Percentiles rank a stretch among this genome's conserved stretches.
Conservation (phyloP, 2,113 vertebrate genomes). For the Mohoua ochrocephala region DNA sequence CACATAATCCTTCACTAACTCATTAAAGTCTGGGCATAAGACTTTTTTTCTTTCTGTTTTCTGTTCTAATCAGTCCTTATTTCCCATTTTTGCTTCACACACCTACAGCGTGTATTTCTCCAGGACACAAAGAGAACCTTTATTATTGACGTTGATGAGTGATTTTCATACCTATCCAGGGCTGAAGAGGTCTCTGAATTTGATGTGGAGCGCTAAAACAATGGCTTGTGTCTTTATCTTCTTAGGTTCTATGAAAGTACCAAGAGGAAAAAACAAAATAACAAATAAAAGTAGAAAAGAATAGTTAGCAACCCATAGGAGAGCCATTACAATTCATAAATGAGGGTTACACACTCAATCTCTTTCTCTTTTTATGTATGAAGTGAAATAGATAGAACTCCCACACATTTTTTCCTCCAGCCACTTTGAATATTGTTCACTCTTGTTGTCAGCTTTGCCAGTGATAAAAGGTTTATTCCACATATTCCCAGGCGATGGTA, state of each 20-base stretch:
- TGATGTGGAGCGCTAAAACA: not conserved
- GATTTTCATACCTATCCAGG: not conserved
- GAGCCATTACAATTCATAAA: constrained; percentile 30
- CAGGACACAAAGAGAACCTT: not conserved
- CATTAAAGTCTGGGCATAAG: not conserved
- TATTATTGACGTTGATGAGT: not conserved
- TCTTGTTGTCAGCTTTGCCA: constrained; percentile 9
- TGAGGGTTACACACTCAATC: constrained; percentile 14
- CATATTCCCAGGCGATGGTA: constrained; percentile 4
- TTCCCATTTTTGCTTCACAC: not conserved
- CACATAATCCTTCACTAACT: not conserved
- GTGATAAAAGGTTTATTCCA: constrained; percentile 58
- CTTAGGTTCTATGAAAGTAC: not conserved
- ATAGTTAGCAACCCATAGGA: constrained; percentile 10
- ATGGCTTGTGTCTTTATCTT: not conserved
- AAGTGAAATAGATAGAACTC: constrained; percentile 41
- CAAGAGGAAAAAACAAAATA: not conserved
- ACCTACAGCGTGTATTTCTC: not conserved
- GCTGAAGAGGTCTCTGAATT: not conserved
- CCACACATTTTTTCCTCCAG: constrained; percentile 44
- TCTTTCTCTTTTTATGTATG: constrained; percentile 32
- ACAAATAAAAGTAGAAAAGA: not conserved
- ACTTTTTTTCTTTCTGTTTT: not conserved
- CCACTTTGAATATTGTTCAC: constrained; percentile 51
- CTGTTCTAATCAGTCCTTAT: not conserved